phyloP scores from a whole-genome alignment of 1,140 invertebrate genomes.

The Dermatophagoides farinae region DNA sequence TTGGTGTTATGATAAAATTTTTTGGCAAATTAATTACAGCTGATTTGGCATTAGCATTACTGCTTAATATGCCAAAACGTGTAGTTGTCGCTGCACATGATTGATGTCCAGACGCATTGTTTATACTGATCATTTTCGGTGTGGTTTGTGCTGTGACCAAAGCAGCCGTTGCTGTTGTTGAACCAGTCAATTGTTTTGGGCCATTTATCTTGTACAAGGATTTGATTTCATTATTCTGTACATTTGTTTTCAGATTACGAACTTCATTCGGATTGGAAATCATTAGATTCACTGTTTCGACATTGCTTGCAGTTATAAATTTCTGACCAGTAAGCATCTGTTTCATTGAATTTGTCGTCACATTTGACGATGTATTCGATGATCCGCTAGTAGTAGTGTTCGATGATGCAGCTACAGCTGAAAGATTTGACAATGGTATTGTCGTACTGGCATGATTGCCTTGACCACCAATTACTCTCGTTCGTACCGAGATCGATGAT shows the following conservation, averaged over 20 bases:
- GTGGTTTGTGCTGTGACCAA: not conserved
- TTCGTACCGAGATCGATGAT: not conserved
- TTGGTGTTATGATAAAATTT: slow-evolving; percentile 8
- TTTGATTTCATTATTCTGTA: slow-evolving; percentile 6
- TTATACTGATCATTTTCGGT: slow-evolving; percentile 11
- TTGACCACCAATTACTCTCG: not conserved
- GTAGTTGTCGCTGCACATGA: not conserved
- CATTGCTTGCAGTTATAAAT: not conserved
- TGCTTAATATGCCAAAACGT: not conserved
- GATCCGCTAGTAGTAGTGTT: not conserved
- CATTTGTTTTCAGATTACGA: not conserved
- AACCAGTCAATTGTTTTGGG: not conserved
- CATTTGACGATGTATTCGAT: not conserved
- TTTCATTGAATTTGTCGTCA: not conserved
- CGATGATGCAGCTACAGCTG: not conserved
- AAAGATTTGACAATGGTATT: not conserved
- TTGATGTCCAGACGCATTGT: not conserved
- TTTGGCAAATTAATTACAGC: slow-evolving; percentile 5
- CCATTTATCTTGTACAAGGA: not conserved
- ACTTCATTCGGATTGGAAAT: slow-evolving; percentile 2
- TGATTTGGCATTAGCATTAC: not conserved
- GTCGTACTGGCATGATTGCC: not conserved
- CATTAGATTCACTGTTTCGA: slow-evolving; percentile 3
- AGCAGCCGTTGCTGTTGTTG: not conserved
- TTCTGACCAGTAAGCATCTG: not conserved